Evolutionary conservation across 2,888 invertebrate species (phyloP).

Genomic region (Melipona bicolor): DNA sequence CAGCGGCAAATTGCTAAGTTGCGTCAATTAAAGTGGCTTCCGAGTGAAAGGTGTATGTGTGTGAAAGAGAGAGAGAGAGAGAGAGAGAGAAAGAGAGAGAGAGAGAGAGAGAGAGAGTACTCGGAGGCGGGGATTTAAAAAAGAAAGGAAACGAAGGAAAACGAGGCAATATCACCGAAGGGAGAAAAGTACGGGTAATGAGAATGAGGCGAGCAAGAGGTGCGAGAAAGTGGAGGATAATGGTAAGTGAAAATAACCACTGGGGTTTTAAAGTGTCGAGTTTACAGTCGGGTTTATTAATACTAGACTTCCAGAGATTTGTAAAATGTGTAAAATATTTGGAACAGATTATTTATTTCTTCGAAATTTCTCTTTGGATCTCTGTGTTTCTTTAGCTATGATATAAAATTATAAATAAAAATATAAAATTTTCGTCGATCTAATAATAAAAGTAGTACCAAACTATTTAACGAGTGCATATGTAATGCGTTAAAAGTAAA

Average conservation of each 20-base stretch:
- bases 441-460: too few relatives aligned
- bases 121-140: neutral
- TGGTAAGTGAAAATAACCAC: neutral
- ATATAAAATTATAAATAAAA: too few relatives aligned
- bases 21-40: slow-evolving; percentile 24
- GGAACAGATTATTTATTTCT: neutral
- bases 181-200: neutral
- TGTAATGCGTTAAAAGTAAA: too few relatives aligned
- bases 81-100: too few relatives aligned
- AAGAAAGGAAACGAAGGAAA: neutral
- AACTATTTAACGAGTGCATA: too few relatives aligned
- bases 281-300: neutral
- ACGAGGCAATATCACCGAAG: neutral
- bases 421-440: too few relatives aligned
- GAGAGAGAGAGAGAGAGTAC: neutral
- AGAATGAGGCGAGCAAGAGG: too few relatives aligned
- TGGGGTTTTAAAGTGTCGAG: neutral
- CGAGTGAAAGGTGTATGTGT: too few relatives aligned
- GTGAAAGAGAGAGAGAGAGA: neutral
- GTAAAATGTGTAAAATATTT: too few relatives aligned
- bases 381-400: too few relatives aligned
- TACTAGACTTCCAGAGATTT: neutral
- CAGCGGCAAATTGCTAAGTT: slow-evolving; percentile 14
- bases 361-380: too few relatives aligned
- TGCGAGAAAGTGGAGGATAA: neutral